Conservation (phyloP, 2,113 vertebrate genomes). For the Myanophis thanlyinensis region DNA sequence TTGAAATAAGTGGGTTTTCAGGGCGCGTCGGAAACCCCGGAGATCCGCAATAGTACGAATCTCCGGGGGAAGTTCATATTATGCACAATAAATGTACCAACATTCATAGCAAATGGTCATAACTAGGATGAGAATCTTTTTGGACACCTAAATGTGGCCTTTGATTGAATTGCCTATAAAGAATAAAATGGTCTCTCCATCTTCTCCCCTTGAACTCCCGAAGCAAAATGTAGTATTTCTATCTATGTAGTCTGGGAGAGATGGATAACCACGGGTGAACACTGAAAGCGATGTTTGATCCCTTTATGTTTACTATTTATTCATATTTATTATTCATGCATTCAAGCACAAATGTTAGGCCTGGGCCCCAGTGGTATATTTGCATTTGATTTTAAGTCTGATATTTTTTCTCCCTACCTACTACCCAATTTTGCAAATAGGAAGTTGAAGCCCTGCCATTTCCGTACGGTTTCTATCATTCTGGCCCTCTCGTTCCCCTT, state of each 20-base stretch:
- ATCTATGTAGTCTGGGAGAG: conserved; percentile 60
- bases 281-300: conserved; percentile 67
- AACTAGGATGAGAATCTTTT: not conserved
- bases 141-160: not conserved
- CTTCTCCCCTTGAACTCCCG: not conserved
- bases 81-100: not conserved
- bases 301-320: conserved; percentile 74
- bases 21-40: too few relatives aligned
- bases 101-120: too few relatives aligned
- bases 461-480: conserved; percentile 47
- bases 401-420: not conserved
- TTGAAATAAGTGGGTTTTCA: too few relatives aligned
- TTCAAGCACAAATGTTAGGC: conserved; percentile 72
- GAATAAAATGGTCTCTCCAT: not conserved
- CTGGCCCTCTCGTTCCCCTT: conserved; percentile 12
- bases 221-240: conserved; percentile 55
- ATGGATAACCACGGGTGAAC: conserved; percentile 67
- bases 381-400: conserved; percentile 74
- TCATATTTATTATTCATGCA: conserved; percentile 77
- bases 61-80: too few relatives aligned
- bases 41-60: too few relatives aligned
- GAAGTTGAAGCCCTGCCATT: conserved; percentile 66
- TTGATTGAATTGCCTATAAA: not conserved
- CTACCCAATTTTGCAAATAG: conserved; percentile 62
- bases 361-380: conserved; percentile 66